These are phyloP conservation scores for Strongylocentrotus purpuratus DNA, from an alignment of 35 echinoderm and acorn worm species.

Conservation along the genomic window DNA sequence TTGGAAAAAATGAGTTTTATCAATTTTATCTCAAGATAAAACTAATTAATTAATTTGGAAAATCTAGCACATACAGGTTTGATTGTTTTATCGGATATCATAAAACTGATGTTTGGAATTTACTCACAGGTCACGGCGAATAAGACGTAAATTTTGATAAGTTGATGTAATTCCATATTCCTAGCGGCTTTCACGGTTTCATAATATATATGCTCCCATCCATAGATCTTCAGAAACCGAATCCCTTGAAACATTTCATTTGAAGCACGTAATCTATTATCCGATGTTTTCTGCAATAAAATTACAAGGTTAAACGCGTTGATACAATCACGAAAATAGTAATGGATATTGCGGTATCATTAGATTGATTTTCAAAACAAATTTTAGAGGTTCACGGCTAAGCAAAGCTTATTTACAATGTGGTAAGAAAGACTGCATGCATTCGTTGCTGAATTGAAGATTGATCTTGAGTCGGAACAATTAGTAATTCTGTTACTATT, in stretches of 20 bases:
- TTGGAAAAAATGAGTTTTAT: too few relatives aligned
- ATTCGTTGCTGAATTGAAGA: not conserved
- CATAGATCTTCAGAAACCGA: not conserved
- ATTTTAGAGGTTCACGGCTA: not conserved
- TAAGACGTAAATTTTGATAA: slow-evolving; percentile 9
- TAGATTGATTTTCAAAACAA: not conserved
- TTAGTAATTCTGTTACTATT: too few relatives aligned
- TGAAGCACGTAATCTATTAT: not conserved
- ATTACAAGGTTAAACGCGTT: not conserved
- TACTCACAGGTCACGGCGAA: slow-evolving; percentile 32
- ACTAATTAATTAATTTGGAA: too few relatives aligned
- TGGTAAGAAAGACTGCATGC: not conserved
- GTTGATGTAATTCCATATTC: not conserved
- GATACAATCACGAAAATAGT: not conserved
- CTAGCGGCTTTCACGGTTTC: slow-evolving; percentile 1
- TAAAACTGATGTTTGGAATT: too few relatives aligned
- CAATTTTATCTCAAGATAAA: too few relatives aligned
- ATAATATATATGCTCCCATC: slow-evolving; percentile 22
- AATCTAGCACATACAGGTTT: too few relatives aligned
- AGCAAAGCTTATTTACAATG: not conserved
- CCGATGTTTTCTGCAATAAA: not conserved
- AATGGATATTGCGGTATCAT: not conserved
- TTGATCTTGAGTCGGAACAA: not conserved
- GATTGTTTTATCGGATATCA: too few relatives aligned
- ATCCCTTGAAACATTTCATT: slow-evolving; percentile 40